Conservation (phyloP, 1,140 invertebrate genomes). For the Trichonephila clavipes region DNA sequence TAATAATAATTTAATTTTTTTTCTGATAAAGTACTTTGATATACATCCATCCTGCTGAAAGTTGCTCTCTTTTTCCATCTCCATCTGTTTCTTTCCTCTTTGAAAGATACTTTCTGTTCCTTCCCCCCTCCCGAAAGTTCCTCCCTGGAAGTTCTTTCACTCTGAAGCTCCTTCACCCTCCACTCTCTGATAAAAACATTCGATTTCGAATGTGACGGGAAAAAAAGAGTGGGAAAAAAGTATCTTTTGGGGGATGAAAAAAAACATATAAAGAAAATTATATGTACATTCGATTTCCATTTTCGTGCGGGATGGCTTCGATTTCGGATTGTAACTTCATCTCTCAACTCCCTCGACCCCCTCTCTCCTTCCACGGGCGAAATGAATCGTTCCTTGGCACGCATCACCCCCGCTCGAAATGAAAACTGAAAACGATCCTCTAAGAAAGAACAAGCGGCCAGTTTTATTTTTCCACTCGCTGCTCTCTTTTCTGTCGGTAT, state of each 20-base stretch:
- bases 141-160: background rate
- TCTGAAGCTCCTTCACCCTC: background rate
- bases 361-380: background rate
- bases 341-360: background rate
- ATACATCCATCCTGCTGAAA: too few relatives aligned
- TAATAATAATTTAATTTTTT: too few relatives aligned
- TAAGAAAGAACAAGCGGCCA: background rate
- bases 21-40: too few relatives aligned
- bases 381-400: background rate
- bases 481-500: background rate
- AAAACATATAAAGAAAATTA: slow-evolving; percentile 38
- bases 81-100: too few relatives aligned
- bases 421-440: slow-evolving; percentile 21
- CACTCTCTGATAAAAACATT: background rate
- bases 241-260: background rate
- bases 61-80: too few relatives aligned
- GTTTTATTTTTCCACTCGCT: background rate
- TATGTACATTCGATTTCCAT: slow-evolving; percentile 66
- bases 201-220: background rate
- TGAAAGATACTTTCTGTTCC: too few relatives aligned
- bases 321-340: slow-evolving; percentile 59
- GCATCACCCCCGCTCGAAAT: background rate
- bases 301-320: slow-evolving; percentile 47
- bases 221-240: background rate
- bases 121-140: too few relatives aligned